Evolutionary conservation across 2,888 invertebrate genomes (phyloP).

Genomic region (Dolomedes plantarius): DNA sequence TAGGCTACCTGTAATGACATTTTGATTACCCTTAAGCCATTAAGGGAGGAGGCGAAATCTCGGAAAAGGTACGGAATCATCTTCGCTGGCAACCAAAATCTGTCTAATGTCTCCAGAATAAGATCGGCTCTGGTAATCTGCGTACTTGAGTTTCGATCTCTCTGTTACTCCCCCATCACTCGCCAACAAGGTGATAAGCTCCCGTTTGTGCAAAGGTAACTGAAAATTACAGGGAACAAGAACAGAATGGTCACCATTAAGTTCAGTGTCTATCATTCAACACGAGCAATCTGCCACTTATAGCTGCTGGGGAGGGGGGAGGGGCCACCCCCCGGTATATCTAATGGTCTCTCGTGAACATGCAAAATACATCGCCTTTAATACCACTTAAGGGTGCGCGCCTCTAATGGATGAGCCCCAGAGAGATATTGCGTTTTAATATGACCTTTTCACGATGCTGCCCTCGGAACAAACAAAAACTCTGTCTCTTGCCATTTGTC

Average conservation of each 20-base stretch:
- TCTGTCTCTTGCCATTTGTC: slow-evolving; percentile 56
- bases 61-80: slow-evolving; percentile 67
- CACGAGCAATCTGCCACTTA: slow-evolving; percentile 69
- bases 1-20: slow-evolving; percentile 72
- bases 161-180: slow-evolving; percentile 44
- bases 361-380: slow-evolving; percentile 66
- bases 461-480: slow-evolving; percentile 57
- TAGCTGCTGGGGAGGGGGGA: background rate
- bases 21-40: slow-evolving; percentile 71
- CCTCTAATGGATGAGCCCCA: slow-evolving; percentile 49
- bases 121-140: slow-evolving; percentile 65
- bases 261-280: slow-evolving; percentile 71
- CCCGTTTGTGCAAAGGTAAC: slow-evolving; percentile 68
- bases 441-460: slow-evolving; percentile 44
- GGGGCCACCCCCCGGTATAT: slow-evolving; percentile 17
- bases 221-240: slow-evolving; percentile 71
- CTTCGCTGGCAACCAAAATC: slow-evolving; percentile 68
- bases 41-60: slow-evolving; percentile 68
- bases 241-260: slow-evolving; percentile 71
- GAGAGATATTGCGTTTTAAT: slow-evolving; percentile 70
- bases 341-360: slow-evolving; percentile 59
- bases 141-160: slow-evolving; percentile 66
- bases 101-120: slow-evolving; percentile 71
- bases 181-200: slow-evolving; percentile 71
- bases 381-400: slow-evolving; percentile 65